These are phyloP conservation scores for Leptinotarsa juncta DNA, from an alignment of 2,888 invertebrate genomes.

Conservation along the genomic window DNA sequence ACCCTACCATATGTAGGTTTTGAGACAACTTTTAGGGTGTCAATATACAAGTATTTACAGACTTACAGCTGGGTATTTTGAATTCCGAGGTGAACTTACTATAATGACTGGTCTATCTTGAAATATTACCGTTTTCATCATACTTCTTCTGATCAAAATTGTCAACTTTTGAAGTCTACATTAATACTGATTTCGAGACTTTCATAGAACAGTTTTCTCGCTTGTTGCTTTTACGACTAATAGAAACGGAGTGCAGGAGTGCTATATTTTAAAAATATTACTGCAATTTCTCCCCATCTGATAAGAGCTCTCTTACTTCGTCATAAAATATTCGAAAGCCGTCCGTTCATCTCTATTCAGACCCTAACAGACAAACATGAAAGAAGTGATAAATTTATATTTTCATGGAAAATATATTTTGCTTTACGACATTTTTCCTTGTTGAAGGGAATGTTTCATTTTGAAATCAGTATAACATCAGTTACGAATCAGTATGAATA, in stretches of 20 bases:
- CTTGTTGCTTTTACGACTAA: conserved; percentile 5
- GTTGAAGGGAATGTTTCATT: neutral
- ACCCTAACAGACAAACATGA: conserved; percentile 7
- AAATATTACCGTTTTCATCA: too few species aligned
- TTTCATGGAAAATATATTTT: neutral
- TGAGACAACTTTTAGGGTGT: too few species aligned
- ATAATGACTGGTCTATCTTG: too few species aligned
- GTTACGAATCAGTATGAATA: too few species aligned
- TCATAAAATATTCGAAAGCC: conserved; percentile 22
- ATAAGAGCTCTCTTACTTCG: conserved; percentile 15
- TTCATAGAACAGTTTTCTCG: neutral
- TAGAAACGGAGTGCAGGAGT: neutral
- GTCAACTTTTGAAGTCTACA: too few species aligned
- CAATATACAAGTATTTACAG: too few species aligned
- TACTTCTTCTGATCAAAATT: too few species aligned
- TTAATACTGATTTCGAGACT: neutral
- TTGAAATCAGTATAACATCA: too few species aligned
- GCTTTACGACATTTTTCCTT: neutral
- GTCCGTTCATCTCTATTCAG: conserved; percentile 15
- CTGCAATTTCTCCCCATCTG: conserved; percentile 22
- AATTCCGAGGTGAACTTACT: too few species aligned
- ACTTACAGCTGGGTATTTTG: too few species aligned
- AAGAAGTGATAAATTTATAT: conserved; percentile 2
- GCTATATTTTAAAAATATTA: conserved; percentile 19
- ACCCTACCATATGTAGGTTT: too few species aligned